Conservation (phyloP, 2,797 vertebrate genomes). For the Notolepis coatsorum region DNA sequence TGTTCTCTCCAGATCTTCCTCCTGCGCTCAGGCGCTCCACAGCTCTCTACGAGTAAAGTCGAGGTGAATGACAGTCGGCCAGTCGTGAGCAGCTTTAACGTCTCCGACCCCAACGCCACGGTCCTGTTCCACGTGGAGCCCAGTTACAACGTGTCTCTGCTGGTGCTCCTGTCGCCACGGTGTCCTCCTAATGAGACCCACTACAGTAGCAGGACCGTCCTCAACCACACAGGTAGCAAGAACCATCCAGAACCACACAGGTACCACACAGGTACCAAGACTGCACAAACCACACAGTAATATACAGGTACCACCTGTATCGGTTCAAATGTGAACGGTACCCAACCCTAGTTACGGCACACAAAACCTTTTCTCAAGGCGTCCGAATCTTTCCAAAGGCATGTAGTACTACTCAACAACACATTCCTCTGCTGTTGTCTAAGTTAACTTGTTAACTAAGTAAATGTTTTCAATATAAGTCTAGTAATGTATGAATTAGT, state of each 20-base stretch:
- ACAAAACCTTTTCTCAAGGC: not conserved
- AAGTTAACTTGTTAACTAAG: too few relatives aligned
- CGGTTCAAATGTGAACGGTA: not conserved
- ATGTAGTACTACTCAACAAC: too few relatives aligned
- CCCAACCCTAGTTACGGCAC: not conserved
- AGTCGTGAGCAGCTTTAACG: conserved; percentile 55
- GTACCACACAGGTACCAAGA: not conserved
- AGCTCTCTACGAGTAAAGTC: not conserved
- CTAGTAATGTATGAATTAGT: too few relatives aligned
- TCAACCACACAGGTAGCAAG: conserved; percentile 65
- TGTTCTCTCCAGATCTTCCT: conserved; percentile 73
- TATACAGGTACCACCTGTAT: not conserved
- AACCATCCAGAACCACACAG: not conserved
- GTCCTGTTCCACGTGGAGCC: conserved; percentile 64
- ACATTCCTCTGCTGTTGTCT: too few relatives aligned
- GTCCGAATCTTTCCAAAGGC: too few relatives aligned
- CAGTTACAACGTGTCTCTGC: conserved; percentile 59
- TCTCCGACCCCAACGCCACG: conserved; percentile 68
- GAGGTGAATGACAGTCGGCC: conserved; percentile 34
- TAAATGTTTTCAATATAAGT: too few relatives aligned
- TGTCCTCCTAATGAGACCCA: conserved; percentile 34
- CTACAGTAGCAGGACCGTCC: conserved; percentile 25
- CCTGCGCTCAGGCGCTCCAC: conserved; percentile 30
- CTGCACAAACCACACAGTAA: not conserved
- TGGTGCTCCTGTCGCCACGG: conserved; percentile 49